Evolutionary conservation across 2,888 invertebrate genomes (phyloP).

Genomic region (Drosophila diplacantha): DNA sequence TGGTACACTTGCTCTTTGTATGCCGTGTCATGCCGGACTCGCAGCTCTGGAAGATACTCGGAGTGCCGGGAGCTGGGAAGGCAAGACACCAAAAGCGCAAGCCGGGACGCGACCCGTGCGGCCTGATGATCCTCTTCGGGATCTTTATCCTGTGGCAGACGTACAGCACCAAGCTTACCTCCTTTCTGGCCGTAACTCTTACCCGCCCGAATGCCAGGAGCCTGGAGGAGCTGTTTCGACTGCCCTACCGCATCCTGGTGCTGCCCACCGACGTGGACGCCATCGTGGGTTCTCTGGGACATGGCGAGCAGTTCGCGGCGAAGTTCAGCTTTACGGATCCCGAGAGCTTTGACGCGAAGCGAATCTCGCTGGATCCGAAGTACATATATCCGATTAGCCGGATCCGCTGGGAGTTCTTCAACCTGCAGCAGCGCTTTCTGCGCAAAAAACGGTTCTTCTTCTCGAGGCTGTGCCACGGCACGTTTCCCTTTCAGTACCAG

Average conservation of each 20-base stretch:
- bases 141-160: slow-evolving; percentile 36
- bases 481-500: slow-evolving; percentile 59
- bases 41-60: slow-evolving; percentile 41
- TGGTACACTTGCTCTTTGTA: slow-evolving; percentile 16
- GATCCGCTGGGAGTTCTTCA: slow-evolving; percentile 54
- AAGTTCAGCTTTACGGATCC: slow-evolving; percentile 25
- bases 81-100: background rate
- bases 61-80: slow-evolving; percentile 38
- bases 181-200: slow-evolving; percentile 43
- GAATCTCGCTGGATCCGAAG: slow-evolving; percentile 38
- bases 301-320: slow-evolving; percentile 29
- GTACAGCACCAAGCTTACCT: slow-evolving; percentile 51
- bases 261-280: slow-evolving; percentile 33
- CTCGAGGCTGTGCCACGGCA: slow-evolving; percentile 56
- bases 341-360: slow-evolving; percentile 30
- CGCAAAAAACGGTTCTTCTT: slow-evolving; percentile 55
- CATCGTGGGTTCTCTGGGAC: slow-evolving; percentile 49
- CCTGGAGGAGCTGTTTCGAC: slow-evolving; percentile 35
- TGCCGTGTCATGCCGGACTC: background rate
- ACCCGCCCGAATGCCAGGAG: background rate
- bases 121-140: slow-evolving; percentile 24
- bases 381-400: slow-evolving; percentile 60
- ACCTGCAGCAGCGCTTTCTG: slow-evolving; percentile 55
- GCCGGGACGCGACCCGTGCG: background rate
- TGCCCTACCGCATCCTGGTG: slow-evolving; percentile 43